phyloP scores from a whole-genome alignment of 2,797 vertebrate genomes.

The Furcifer pardalis region DNA sequence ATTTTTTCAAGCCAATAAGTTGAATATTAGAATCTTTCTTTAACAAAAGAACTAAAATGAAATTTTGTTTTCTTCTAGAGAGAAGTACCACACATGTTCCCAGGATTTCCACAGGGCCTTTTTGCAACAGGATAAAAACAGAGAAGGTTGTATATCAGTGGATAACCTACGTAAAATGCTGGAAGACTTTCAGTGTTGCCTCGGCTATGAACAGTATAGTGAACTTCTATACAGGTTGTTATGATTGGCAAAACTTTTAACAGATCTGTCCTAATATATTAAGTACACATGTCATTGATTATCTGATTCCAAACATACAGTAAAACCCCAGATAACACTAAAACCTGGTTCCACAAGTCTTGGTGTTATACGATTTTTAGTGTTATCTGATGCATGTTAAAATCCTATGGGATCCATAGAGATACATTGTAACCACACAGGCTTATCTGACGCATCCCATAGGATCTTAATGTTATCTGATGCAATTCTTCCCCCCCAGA shows the following conservation, averaged over 20 bases:
- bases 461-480: too few species aligned
- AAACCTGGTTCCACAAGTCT: too few species aligned
- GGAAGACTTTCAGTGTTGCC: constrained; percentile 53
- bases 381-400: too few species aligned
- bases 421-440: too few species aligned
- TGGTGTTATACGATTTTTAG: too few species aligned
- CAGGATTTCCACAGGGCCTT: constrained; percentile 68
- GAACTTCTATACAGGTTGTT: constrained; percentile 70
- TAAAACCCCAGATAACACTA: too few species aligned
- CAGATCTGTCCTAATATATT: background rate
- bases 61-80: constrained; percentile 64
- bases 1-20: background rate
- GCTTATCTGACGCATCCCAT: too few species aligned
- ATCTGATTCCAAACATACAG: background rate
- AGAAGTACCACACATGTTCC: constrained; percentile 67
- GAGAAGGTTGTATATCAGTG: constrained; percentile 50
- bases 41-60: constrained; percentile 43
- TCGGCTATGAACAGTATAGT: constrained; percentile 63
- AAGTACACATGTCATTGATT: background rate
- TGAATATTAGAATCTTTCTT: background rate
- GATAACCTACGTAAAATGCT: constrained; percentile 61
- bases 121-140: constrained; percentile 56
- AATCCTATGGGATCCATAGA: too few species aligned
- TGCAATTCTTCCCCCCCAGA: too few species aligned
- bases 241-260: background rate